Conservation (phyloP, 2,888 invertebrate genomes). For the Sycophila texana region DNA sequence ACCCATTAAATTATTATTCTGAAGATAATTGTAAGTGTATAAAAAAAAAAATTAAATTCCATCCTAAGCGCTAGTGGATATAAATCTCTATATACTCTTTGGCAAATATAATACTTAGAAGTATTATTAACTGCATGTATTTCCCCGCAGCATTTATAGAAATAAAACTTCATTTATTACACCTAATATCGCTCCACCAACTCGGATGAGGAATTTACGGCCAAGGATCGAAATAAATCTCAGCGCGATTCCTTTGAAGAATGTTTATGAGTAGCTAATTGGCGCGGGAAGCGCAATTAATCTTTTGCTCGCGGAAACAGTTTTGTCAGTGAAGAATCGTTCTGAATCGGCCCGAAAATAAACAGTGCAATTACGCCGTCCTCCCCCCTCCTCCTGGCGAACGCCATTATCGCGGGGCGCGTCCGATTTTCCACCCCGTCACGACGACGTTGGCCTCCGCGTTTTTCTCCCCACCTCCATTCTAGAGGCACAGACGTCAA, state of each 20-base stretch:
- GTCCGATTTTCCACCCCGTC: slow-evolving; percentile 28
- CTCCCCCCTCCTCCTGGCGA: neutral
- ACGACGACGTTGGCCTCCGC: neutral
- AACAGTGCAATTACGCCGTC: slow-evolving; percentile 48
- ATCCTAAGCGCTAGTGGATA: too few species aligned
- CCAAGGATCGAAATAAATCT: slow-evolving; percentile 35
- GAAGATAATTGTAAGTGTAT: too few species aligned
- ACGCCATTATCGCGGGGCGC: slow-evolving; percentile 38
- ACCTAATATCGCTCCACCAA: neutral
- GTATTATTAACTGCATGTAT: too few species aligned
- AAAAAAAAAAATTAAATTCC: too few species aligned
- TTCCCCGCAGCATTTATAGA: too few species aligned
- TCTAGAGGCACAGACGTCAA: slow-evolving; percentile 27
- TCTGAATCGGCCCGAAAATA: slow-evolving; percentile 46
- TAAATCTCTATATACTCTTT: too few species aligned
- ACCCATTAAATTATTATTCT: too few species aligned
- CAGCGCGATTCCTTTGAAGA: slow-evolving; percentile 9
- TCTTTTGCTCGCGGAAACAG: slow-evolving; percentile 36
- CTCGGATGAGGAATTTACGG: slow-evolving; percentile 34
- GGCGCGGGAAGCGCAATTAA: slow-evolving; percentile 37
- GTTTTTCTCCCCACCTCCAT: slow-evolving; percentile 27
- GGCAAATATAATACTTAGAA: too few species aligned
- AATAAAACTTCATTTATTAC: slow-evolving; percentile 36
- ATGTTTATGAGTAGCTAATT: slow-evolving; percentile 51
- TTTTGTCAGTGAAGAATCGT: slow-evolving; percentile 50